phyloP scores from a whole-genome alignment of 2,888 invertebrate genomes.

The Gisinianus flammeolus region DNA sequence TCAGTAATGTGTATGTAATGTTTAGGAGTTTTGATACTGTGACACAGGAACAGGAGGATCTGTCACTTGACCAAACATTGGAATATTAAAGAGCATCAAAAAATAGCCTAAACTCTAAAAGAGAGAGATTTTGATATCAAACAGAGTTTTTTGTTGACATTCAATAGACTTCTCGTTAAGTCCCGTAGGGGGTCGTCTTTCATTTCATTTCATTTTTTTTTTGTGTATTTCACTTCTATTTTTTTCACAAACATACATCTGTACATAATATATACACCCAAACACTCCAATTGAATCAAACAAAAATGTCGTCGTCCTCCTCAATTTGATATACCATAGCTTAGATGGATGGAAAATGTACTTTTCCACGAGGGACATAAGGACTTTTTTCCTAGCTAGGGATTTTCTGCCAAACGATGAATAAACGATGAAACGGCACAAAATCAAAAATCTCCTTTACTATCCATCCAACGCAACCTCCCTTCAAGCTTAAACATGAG shows the following conservation, averaged over 20 bases:
- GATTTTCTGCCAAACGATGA: constrained; percentile 44
- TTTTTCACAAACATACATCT: neutral
- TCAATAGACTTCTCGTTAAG: constrained; percentile 55
- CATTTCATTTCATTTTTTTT: neutral
- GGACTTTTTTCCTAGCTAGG: constrained; percentile 4
- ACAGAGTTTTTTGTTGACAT: constrained; percentile 34
- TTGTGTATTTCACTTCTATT: constrained; percentile 19
- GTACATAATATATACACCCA: neutral
- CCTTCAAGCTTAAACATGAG: neutral
- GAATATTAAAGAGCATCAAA: neutral
- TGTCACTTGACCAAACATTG: neutral
- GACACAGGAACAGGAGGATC: constrained; percentile 6
- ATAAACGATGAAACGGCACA: constrained; percentile 53
- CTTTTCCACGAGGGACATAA: neutral
- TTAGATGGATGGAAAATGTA: neutral
- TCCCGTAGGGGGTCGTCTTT: constrained; percentile 49
- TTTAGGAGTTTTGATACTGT: neutral
- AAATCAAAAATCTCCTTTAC: constrained; percentile 32
- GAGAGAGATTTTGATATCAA: constrained; percentile 46
- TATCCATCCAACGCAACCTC: neutral
- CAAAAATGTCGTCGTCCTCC: constrained; percentile 13
- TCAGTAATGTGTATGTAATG: too few species aligned
- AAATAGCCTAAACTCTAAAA: neutral
- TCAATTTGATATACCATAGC: constrained; percentile 3
- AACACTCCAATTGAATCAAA: constrained; percentile 46